These are phyloP conservation scores for Chelonus formosanus DNA, from an alignment of 2,888 invertebrate genomes.

Conservation along the genomic window DNA sequence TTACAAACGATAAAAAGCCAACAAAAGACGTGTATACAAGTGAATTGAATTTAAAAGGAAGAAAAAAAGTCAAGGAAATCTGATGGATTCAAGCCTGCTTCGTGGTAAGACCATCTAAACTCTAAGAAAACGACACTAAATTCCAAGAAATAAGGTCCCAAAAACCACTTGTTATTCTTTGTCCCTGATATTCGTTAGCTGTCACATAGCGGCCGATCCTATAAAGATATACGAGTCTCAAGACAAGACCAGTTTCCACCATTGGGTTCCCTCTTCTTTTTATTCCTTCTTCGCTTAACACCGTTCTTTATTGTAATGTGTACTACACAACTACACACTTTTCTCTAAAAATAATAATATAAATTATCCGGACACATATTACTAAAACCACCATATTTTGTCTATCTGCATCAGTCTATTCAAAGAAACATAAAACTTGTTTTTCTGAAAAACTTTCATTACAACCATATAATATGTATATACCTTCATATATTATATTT, in stretches of 20 bases:
- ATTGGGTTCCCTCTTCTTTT: constrained; percentile 7
- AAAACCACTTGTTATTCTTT: constrained; percentile 39
- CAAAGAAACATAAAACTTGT: no score
- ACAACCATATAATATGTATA: no score
- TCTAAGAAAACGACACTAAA: constrained; percentile 58
- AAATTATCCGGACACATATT: no score
- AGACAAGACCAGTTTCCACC: constrained; percentile 54
- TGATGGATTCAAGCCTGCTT: constrained; percentile 35
- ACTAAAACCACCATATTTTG: no score
- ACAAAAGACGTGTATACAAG: no score
- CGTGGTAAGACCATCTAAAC: constrained; percentile 53
- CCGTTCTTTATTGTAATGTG: neutral
- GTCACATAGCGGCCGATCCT: constrained; percentile 45
- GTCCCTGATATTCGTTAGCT: constrained; percentile 35
- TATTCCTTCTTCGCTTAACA: constrained; percentile 3
- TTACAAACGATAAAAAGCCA: no score
- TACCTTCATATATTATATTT: no score
- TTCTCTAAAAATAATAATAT: no score
- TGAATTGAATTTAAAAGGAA: neutral
- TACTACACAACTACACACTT: no score
- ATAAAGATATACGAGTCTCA: constrained; percentile 53
- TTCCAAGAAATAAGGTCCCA: constrained; percentile 55
- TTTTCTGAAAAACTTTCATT: no score
- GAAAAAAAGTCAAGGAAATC: constrained; percentile 21
- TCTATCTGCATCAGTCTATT: no score